Percentiles rank a stretch among this genome's conserved stretches.
Conservation (phyloP, 2,113 vertebrate species). For the Corythornis madagascariensis region DNA sequence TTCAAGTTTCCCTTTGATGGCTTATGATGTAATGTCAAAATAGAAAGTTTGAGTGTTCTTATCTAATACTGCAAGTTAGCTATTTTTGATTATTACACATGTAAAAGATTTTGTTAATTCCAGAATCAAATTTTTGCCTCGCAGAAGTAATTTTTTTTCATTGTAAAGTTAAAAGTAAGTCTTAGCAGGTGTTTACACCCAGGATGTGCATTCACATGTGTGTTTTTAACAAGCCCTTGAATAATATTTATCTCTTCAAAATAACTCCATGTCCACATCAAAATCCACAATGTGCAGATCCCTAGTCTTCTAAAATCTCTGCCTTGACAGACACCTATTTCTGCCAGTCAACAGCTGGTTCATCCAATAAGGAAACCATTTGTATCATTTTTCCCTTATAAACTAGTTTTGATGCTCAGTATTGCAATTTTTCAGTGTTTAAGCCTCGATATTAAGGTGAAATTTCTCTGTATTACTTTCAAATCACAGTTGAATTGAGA, state of each 20-base stretch:
- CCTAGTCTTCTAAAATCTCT: neutral
- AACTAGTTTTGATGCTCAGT: neutral
- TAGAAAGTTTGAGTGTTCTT: neutral
- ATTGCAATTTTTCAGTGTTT: neutral
- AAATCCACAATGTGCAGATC: neutral
- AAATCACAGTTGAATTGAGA: neutral
- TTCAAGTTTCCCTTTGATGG: neutral
- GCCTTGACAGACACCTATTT: neutral
- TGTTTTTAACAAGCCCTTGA: neutral
- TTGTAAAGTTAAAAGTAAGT: no score
- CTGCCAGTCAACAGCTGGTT: neutral
- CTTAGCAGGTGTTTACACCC: neutral
- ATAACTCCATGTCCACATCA: neutral
- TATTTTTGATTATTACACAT: neutral
- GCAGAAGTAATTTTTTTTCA: no score
- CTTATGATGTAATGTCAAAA: neutral
- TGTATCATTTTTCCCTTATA: neutral
- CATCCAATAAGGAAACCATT: neutral
- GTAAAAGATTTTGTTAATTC: neutral
- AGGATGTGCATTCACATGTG: neutral
- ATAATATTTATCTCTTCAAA: neutral
- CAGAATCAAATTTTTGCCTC: neutral
- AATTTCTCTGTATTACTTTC: neutral
- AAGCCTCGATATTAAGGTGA: neutral
- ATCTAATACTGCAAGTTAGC: neutral